phyloP scores from a whole-genome alignment of 2,888 invertebrate genomes.

The Creontiades dilutus region DNA sequence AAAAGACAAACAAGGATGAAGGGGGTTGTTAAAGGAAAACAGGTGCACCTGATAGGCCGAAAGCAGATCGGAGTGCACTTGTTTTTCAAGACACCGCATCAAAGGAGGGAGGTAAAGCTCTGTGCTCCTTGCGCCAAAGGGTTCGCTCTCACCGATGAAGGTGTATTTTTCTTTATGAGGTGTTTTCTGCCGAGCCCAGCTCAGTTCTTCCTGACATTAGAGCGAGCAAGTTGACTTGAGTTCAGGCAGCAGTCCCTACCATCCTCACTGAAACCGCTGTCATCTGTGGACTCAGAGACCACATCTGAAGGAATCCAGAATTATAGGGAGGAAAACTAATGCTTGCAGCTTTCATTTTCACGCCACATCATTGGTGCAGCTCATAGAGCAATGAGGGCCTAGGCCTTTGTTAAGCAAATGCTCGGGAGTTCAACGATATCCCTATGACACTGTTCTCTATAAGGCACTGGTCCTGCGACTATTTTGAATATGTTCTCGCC shows the following conservation, averaged over 20 bases:
- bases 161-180: not conserved
- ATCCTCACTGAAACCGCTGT: not conserved
- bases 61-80: slow-evolving; percentile 28
- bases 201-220: not conserved
- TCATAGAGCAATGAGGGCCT: no score
- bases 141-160: no score
- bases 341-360: no score
- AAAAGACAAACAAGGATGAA: not conserved
- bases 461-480: no score
- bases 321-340: no score
- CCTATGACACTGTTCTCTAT: no score
- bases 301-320: not conserved
- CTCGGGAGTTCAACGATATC: no score
- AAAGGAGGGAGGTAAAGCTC: no score
- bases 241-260: not conserved
- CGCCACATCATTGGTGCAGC: no score
- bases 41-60: slow-evolving; percentile 28
- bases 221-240: not conserved
- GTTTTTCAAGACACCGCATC: slow-evolving; percentile 16
- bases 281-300: not conserved
- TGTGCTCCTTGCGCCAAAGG: no score
- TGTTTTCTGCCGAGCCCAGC: not conserved
- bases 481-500: no score
- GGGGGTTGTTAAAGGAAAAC: not conserved
- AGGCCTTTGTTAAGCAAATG: no score